A percentile compares a stretch with the other conserved stretches of the same genome.
Evolutionary conservation across 2,888 invertebrate species (phyloP).

Genomic region (Pammene fasciana): DNA sequence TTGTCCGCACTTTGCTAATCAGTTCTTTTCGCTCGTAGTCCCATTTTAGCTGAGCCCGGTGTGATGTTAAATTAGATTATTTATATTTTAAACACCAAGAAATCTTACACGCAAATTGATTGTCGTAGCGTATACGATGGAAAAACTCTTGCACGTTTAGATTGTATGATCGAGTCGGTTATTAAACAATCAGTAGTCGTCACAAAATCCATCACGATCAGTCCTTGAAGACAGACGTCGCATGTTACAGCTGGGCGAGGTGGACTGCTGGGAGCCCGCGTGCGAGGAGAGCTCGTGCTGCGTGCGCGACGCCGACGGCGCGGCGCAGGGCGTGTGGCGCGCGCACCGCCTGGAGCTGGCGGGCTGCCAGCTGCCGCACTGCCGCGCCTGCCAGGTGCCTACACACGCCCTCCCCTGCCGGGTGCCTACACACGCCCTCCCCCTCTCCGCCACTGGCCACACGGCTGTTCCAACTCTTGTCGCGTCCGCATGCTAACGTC

Average conservation of each 20-base stretch:
- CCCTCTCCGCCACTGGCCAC: too few relatives aligned
- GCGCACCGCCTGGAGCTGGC: conserved; percentile 84
- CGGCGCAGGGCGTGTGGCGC: conserved; percentile 84
- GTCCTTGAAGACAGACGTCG: neutral
- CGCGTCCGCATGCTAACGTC: neutral
- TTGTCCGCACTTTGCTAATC: neutral
- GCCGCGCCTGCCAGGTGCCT: conserved; percentile 81
- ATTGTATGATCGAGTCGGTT: neutral
- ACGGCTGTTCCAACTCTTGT: neutral
- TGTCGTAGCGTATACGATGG: too few relatives aligned
- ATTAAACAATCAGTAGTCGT: neutral
- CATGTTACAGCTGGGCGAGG: conserved; percentile 88
- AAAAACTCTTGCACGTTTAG: too few relatives aligned
- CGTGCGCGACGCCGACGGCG: conserved; percentile 88
- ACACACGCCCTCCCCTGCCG: conserved; percentile 35
- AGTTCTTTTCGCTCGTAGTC: too few relatives aligned
- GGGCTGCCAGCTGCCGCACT: conserved; percentile 88
- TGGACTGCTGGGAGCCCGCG: conserved; percentile 94
- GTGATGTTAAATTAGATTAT: too few relatives aligned
- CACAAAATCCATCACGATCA: neutral
- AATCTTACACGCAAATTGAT: too few relatives aligned
- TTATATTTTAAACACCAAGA: too few relatives aligned
- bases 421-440: too few relatives aligned
- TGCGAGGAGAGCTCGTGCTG: conserved; percentile 91
- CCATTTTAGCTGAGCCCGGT: too few relatives aligned